Evolutionary conservation across 2,113 vertebrate genomes (phyloP), one percentile per base, ranked within the genome.

Genomic region (Vanacampus margaritifer): DNA sequence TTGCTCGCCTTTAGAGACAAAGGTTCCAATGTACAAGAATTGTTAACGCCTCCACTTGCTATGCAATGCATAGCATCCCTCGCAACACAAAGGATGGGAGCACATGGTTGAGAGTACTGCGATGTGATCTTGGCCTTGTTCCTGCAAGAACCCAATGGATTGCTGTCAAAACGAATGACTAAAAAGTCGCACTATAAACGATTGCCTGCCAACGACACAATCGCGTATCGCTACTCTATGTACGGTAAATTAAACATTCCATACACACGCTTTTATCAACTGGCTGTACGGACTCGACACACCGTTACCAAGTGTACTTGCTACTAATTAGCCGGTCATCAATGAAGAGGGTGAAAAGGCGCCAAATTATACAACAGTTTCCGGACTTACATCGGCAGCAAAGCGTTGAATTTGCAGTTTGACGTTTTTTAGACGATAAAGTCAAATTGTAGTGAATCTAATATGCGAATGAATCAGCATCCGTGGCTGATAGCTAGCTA

Each of bases 61-160:
- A 3, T 41, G 13, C 23, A 62, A 62, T 60, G 14, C 26, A 14
- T 10, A 17, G 60, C 36, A 43, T 62, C 26, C 26, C 26, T 28
- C 26, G 24, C 46, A 35, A 36, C 54, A 79, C 70, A 51, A 76
- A 51, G 48, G 70, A 70, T 1, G 64, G 1, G 57, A 72, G 74
- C 82, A 80, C 83, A 65, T 80, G 79, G 75, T 57, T 41, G 1
- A 37, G 4, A 24, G 43, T 48, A 23, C 53, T 23, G 14, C 26
- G 64, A 57, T 59, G 36, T 12, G 61, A 53, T 68, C 36, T 16
- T 6, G 69, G 82, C 82, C 72, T 77, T 77, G 12, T n/a, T 54
- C 19, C 0, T 23, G 50, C 0, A 17, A 35, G 14, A 26, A 23
- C 6, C 10, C 8, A 14, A 17, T 41, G 23, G 23, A 26, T 17